Percentiles rank a stretch among this genome's conserved stretches.
Conservation (phyloP, 2,888 invertebrate genomes). For the Rhyacophila evoluta region DNA sequence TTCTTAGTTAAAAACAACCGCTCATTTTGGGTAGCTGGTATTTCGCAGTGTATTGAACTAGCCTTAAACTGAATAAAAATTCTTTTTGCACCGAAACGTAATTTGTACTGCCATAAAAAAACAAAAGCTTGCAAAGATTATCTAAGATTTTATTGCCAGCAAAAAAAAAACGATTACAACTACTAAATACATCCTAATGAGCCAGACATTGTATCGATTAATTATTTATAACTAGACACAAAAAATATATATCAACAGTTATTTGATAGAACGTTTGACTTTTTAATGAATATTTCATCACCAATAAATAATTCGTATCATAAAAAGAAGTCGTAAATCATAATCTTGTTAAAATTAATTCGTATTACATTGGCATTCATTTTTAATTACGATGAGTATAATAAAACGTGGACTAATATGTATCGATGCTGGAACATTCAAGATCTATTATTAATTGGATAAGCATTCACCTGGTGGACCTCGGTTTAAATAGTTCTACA, state of each 20-base stretch:
- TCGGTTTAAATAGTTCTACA: too few species aligned
- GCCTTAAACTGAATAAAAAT: neutral
- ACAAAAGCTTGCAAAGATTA: neutral
- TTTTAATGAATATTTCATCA: neutral
- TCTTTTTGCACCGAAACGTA: neutral
- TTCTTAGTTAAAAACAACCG: too few species aligned
- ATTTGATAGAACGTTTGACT: too few species aligned
- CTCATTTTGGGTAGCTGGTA: too few species aligned
- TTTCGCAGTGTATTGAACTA: neutral
- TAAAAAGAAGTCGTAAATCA: neutral
- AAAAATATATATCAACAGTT: neutral
- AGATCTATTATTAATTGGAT: too few species aligned
- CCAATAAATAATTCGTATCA: neutral
- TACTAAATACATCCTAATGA: neutral
- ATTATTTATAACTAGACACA: neutral
- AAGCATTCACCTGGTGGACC: too few species aligned
- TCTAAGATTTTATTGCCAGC: neutral
- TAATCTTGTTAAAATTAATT: neutral
- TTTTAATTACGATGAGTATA: too few species aligned
- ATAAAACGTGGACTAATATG: too few species aligned
- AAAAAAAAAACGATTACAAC: neutral
- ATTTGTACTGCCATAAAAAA: neutral
- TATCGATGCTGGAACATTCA: too few species aligned
- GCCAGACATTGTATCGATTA: neutral
- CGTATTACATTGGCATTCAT: too few species aligned